phyloP scores from a whole-genome alignment of 2,888 invertebrate genomes.

The Phrixothrix hirtus region DNA sequence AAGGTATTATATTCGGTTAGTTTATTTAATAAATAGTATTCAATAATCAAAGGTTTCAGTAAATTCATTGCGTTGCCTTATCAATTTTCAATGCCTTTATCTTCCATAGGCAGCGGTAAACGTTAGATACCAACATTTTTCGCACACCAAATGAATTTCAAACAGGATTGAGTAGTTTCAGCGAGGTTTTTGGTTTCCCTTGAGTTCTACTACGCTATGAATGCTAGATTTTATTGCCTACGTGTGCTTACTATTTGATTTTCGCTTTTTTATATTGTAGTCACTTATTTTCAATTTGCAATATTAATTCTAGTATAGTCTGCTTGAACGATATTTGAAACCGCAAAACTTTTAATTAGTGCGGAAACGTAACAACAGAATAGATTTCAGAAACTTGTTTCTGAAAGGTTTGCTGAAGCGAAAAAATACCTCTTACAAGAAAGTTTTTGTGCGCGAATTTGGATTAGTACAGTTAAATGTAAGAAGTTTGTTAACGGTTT shows the following conservation, averaged over 20 bases:
- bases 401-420: constrained; percentile 11
- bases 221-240: constrained; percentile 28
- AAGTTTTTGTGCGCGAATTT: constrained; percentile 14
- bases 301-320: constrained; percentile 3
- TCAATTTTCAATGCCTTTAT: constrained; percentile 24
- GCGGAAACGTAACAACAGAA: constrained; percentile 1
- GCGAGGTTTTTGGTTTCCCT: constrained; percentile 22
- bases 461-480: constrained; percentile 14
- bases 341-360: constrained; percentile 15
- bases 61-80: constrained; percentile 14
- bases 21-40: neutral
- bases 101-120: constrained; percentile 12
- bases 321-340: neutral
- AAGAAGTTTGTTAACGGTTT: constrained; percentile 11
- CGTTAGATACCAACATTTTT: constrained; percentile 27
- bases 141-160: constrained; percentile 28
- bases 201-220: constrained; percentile 20
- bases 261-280: constrained; percentile 11
- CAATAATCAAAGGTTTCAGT: neutral
- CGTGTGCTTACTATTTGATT: constrained; percentile 19
- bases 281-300: constrained; percentile 10
- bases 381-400: constrained; percentile 8
- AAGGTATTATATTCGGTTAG: neutral
- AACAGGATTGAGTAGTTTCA: constrained; percentile 20
- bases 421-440: constrained; percentile 7